Base-by-base conservation (phyloP, 1,140 invertebrate species). In the Pseudoatta argentina region DNA sequence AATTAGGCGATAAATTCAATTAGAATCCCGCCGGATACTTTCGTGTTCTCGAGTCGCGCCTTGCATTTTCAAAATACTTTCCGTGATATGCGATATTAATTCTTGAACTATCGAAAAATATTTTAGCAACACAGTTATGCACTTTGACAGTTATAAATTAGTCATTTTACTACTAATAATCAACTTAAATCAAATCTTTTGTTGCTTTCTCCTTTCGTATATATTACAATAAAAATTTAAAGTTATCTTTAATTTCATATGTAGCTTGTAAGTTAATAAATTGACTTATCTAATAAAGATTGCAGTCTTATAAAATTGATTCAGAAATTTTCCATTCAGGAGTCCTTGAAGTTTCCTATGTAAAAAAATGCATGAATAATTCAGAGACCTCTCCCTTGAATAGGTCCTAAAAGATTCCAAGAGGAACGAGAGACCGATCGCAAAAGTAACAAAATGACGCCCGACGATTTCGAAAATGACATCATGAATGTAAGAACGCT, bases 401-500 rank as follows among this genome's bases (percentile, higher is more conserved):
- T 16, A 24, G 48, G 1, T 69, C 21, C 27, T 67, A 24, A 44
- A 77, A 39, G 69, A 16, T 51, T 64, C 10, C 21, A 10, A 27
- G 34, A 16, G 39, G 34, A 21, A n/a, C 21, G 55, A 71, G 59
- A 63, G 59, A 63, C 24, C 51, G 27, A 76, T 87, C 63, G 63
- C 51, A 27, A 48, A 24, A 48, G 51, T 64, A 82, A 61, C 21
- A 57, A 77, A 85, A 88, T 34, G 30, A 69, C n/a, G 48, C 1
- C 57, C 55, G 66, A 8, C 73, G 59, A 55, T 79, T 66, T 55
- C 69, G 81, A 79, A 86, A 86, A 79, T 73, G 78, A 87, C 87
- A 59, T 24, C 16, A 77, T 82, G 61, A 78, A 89, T 73, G 75
- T 86, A 88, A 89, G 87, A 89, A 57, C 73, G 53, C 53, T 30